Base-by-base conservation (phyloP, 2,888 invertebrate species). In the Nomada hirtipes region DNA sequence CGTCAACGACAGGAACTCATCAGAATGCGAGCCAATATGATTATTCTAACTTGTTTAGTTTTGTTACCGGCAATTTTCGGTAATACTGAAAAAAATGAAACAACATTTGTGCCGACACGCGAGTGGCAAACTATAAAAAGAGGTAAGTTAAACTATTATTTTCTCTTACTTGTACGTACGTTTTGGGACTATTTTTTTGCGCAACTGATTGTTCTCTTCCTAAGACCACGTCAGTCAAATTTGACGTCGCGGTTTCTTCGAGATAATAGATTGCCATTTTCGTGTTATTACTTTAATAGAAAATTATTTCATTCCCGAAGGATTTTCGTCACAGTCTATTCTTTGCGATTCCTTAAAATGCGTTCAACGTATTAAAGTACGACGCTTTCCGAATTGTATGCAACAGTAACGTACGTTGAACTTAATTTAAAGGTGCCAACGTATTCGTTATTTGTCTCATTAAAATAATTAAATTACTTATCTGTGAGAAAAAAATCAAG, bases 101-200 rank as follows among this genome's bases (percentile, higher is more conserved):
- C 89, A 65, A 91, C 93, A 85, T 96, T 96, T 92, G 93, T 95
- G 36, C 94, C 96, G 18, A 96, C 96, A 2, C 92, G 94, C 13
- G 95, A 96, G 90, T 96, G 96, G 96, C 95, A 96, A 92, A 94
- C 94, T 80, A 94, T 96, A 7, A 93, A 94, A 90, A 95, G 95
- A 94, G 96, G 96, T 96, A 92, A 90, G 88, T 85, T n/a, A 15
- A 52, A 44, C 13, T 23, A 61, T 77, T 71, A 68, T 23, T 26
- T 63, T 60, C 73, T 57, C 26, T 55, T 2, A 1, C 36, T 10
- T 2, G 1, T 59, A 53, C 55, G 15, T 57, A 60, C 57, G 47
- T 73, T 61, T 67, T 65, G 64, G 82, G 73, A 77, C 83, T 80
- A 81, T 79, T 82, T 76, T 76, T 82, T 85, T 81, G 74, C 78